Percentiles rank a stretch among this genome's conserved stretches.
Evolutionary conservation across 2,797 vertebrate genomes (phyloP).

Genomic region (Diglossa cyanea): DNA sequence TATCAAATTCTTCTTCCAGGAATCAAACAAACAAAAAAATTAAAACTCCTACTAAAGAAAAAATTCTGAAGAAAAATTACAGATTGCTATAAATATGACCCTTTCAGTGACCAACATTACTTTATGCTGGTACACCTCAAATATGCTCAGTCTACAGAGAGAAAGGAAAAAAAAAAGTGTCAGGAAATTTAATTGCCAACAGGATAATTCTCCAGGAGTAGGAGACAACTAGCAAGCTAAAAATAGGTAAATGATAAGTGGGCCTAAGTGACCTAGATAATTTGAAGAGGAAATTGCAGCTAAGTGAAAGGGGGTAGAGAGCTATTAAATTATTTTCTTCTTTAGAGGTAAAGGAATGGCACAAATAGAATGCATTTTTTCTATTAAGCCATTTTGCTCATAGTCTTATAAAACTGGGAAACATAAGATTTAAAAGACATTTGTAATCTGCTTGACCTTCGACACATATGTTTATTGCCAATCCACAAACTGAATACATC

Average conservation of each 20-base stretch:
- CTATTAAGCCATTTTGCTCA: neutral
- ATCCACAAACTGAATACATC: neutral
- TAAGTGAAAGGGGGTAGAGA: neutral
- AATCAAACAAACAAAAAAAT: neutral
- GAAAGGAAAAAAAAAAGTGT: neutral
- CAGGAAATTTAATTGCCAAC: conserved; percentile 6
- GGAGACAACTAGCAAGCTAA: conserved; percentile 1
- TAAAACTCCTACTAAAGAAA: neutral
- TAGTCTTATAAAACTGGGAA: neutral
- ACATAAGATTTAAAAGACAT: neutral
- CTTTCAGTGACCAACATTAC: neutral
- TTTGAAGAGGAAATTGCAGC: neutral
- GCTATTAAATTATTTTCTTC: neutral
- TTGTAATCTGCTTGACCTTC: neutral
- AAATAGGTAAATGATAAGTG: neutral
- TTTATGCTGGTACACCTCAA: neutral
- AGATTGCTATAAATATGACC: neutral
- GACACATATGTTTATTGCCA: neutral
- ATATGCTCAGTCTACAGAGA: neutral
- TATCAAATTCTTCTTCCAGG: neutral
- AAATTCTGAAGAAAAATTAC: neutral
- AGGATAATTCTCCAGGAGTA: neutral
- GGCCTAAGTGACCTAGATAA: neutral
- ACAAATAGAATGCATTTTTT: neutral
- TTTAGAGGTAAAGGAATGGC: neutral